These are phyloP conservation scores for Chloroceryle aenea DNA, from an alignment of 2,113 vertebrate genomes.

Conservation along the genomic window DNA sequence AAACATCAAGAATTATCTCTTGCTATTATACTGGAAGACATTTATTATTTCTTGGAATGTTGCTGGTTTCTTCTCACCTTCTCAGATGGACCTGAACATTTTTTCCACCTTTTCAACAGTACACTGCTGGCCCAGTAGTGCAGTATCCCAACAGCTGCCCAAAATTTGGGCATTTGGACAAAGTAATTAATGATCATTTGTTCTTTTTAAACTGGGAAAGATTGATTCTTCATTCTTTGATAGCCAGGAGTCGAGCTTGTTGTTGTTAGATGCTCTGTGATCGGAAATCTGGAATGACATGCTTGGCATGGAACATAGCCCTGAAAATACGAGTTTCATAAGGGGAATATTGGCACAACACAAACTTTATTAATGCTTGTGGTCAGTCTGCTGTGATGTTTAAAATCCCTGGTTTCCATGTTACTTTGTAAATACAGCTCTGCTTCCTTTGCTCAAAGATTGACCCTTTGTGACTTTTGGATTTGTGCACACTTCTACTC, in stretches of 20 bases:
- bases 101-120: background rate
- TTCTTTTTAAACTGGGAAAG: background rate
- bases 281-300: background rate
- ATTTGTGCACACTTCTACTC: background rate
- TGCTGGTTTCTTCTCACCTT: background rate
- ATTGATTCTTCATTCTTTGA: background rate
- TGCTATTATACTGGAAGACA: background rate
- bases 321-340: background rate
- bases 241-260: background rate
- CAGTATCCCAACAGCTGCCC: background rate
- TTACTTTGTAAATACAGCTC: slow-evolving; percentile 48
- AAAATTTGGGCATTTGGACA: background rate
- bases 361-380: background rate
- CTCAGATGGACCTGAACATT: background rate
- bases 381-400: slow-evolving; percentile 20
- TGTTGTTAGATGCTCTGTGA: rapidly evolving
- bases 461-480: background rate
- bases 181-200: background rate
- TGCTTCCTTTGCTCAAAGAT: background rate
- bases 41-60: background rate
- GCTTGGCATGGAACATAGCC: background rate
- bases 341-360: background rate
- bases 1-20: background rate
- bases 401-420: slow-evolving; percentile 35
- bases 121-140: background rate